Base-by-base conservation (phyloP, 2,113 vertebrate species). In the Neofelis nebulosa region DNA sequence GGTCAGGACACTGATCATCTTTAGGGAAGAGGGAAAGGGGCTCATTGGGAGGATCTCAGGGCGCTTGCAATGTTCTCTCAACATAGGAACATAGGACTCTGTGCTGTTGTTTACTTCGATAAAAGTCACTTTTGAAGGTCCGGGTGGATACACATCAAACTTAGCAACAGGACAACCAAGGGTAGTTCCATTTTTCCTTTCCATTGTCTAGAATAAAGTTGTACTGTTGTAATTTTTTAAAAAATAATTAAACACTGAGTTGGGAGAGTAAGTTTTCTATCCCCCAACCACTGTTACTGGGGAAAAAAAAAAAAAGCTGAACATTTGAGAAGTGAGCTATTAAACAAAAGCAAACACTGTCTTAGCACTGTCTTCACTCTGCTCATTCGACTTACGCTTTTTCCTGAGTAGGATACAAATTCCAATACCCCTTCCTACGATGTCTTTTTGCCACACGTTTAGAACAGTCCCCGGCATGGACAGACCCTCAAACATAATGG, bases 11-110 rank as follows among this genome's bases (percentile, higher is more conserved):
- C n/a, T 0, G 0, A 23, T 41, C 31, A 33, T 63, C 19, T 84
- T n/a, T 13, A 71, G 4, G n/a, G 57, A 69, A 15, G 68, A 25
- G 3, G 25, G 45, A 33, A 14, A 5, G 15, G 7, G 27, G 27
- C 19, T 12, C 1, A 2, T 0, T 1, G 10, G 29, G 55, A 66
- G 25, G 31, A 23, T 27, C 29, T 27, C 27, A 41, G 13, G 2
- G 38, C 2, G n/a, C 38, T 7, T 41, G 29, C 50, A 19, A 50
- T 13, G 18, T 41, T 86, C 48, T 38, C 84, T 68, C 50, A 25
- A 52, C 10, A n/a, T 0, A 8, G 41, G 9, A n/a, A 7, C 50
- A 45, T 55, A 21, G 18, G 16, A 33, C 5, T 33, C 48, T 63
- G 61, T 13, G 48, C 15, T 68, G 7, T 0, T 55, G 33, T 11